Evolutionary conservation across 2,888 invertebrate species (phyloP).

Genomic region (Ophonus ardosiacus): DNA sequence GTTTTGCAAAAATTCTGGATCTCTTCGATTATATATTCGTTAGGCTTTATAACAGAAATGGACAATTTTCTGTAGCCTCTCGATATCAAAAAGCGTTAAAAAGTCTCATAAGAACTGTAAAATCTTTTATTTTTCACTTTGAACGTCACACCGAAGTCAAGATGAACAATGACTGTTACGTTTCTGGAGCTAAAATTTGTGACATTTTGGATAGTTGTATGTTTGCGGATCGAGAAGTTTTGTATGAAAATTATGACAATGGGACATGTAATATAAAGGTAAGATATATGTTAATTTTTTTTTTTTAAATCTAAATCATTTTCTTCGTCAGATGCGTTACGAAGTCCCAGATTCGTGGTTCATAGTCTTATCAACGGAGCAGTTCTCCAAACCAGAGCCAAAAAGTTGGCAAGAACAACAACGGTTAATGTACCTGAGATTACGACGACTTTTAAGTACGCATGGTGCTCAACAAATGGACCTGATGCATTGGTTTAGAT

Average conservation of each 20-base stretch:
- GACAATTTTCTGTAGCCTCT: not conserved
- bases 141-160: not conserved
- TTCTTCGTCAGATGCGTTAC: not conserved
- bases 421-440: not conserved
- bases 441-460: not conserved
- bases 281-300: not conserved
- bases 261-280: not conserved
- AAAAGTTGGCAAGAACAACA: constrained; percentile 9
- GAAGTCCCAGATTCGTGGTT: not conserved
- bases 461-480: not conserved
- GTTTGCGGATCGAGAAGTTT: not conserved
- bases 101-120: not conserved
- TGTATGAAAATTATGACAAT: not conserved
- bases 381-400: not conserved
- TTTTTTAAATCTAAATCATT: not conserved
- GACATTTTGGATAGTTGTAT: constrained; percentile 9
- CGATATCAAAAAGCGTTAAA: not conserved
- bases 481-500: not conserved
- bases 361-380: not conserved
- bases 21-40: not conserved
- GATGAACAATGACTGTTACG: not conserved
- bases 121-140: constrained; percentile 1
- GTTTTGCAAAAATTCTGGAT: constrained; percentile 13
- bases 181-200: constrained; percentile 28
- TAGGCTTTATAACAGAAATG: not conserved